Evolutionary conservation across 2,888 invertebrate species (phyloP).

Genomic region (Microctonus hyperodae): DNA sequence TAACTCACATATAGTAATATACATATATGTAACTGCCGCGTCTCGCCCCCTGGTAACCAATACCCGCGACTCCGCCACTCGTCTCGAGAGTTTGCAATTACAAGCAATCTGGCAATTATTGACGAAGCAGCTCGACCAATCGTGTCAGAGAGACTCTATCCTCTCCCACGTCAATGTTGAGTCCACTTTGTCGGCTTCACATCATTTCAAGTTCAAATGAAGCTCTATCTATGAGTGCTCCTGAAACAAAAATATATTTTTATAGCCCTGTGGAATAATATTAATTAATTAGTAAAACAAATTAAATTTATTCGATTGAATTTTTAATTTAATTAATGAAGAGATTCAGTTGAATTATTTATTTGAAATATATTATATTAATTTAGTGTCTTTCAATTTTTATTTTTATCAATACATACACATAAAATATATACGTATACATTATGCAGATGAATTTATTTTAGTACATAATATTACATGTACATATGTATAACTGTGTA

Average conservation of each 20-base stretch:
- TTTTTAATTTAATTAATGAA: no score
- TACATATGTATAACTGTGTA: no score
- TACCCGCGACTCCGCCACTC: slow-evolving; percentile 43
- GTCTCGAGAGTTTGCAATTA: slow-evolving; percentile 60
- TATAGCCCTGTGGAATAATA: background rate
- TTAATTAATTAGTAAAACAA: background rate
- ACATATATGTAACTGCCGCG: background rate
- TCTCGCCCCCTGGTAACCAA: slow-evolving; percentile 32
- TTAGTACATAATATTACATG: background rate
- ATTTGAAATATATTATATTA: no score
- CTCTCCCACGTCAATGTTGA: slow-evolving; percentile 39
- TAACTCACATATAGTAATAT: slow-evolving; percentile 20
- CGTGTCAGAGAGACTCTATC: slow-evolving; percentile 24
- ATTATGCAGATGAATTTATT: background rate
- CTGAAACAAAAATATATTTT: background rate
- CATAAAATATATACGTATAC: background rate
- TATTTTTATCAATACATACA: no score
- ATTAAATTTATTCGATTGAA: no score
- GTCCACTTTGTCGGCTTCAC: slow-evolving; percentile 25
- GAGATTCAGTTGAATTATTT: no score
- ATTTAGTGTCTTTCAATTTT: no score
- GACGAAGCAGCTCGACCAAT: slow-evolving; percentile 34
- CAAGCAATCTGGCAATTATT: slow-evolving; percentile 59
- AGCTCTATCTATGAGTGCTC: background rate
- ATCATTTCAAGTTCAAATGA: background rate